Conservation (phyloP, 2,888 invertebrate genomes). For the Drosophila algonquin region DNA sequence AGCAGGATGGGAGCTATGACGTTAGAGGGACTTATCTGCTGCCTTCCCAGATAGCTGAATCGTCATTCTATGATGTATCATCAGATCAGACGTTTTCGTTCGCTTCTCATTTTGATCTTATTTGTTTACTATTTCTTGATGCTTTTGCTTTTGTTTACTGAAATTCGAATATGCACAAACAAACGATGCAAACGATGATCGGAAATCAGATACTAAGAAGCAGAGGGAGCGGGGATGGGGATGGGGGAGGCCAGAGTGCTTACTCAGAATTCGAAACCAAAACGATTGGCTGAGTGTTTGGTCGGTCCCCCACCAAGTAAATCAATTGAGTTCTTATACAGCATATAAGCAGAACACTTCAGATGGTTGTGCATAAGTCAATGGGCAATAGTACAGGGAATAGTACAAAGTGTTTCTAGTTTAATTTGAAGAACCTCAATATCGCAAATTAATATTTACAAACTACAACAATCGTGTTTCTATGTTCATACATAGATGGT, state of each 20-base stretch:
- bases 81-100: too few relatives aligned
- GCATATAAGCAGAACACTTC: too few relatives aligned
- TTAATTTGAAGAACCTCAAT: not conserved
- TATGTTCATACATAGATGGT: too few relatives aligned
- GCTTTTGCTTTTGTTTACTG: not conserved
- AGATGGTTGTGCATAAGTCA: too few relatives aligned
- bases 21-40: too few relatives aligned
- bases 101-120: not conserved
- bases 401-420: not conserved
- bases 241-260: not conserved
- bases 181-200: not conserved
- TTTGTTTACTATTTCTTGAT: not conserved
- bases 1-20: too few relatives aligned
- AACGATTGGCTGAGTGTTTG: not conserved
- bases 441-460: not conserved
- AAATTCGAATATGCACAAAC: not conserved
- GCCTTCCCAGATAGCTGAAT: too few relatives aligned
- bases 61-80: too few relatives aligned
- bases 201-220: not conserved
- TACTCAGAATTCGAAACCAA: not conserved
- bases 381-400: too few relatives aligned
- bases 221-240: not conserved
- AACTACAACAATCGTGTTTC: not conserved
- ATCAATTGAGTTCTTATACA: too few relatives aligned
- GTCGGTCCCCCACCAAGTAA: too few relatives aligned